Conservation (phyloP, 2,888 invertebrate genomes). For the Dinocampus coccinellae region DNA sequence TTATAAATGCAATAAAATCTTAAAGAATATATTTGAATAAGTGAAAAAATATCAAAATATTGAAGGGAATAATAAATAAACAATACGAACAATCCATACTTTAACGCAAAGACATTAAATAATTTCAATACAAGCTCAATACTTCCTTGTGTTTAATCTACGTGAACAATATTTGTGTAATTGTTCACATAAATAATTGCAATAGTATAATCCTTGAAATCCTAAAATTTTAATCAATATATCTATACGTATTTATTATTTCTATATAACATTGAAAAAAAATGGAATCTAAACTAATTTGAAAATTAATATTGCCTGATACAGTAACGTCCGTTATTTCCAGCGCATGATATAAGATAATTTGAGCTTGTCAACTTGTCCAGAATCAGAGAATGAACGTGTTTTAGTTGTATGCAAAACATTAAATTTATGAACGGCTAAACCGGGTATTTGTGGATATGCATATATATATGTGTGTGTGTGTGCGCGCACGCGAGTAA, state of each 20-base stretch:
- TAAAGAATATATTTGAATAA: background rate
- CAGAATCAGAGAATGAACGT: background rate
- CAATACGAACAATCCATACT: background rate
- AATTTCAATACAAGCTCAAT: background rate
- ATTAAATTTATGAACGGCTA: background rate
- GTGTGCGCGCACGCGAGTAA: background rate
- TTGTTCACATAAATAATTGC: background rate
- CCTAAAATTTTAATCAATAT: background rate
- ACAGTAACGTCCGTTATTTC: background rate
- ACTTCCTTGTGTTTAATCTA: background rate
- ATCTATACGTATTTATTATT: background rate
- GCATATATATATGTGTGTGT: too few relatives aligned
- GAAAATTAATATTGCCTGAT: background rate
- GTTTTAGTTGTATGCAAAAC: background rate
- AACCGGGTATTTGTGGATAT: slow-evolving; percentile 14
- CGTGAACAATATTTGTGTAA: background rate
- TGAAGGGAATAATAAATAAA: background rate
- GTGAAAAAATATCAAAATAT: background rate
- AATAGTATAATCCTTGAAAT: background rate
- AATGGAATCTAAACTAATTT: too few relatives aligned
- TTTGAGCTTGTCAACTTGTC: background rate
- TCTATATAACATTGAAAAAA: too few relatives aligned
- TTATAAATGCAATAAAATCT: background rate
- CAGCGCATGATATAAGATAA: background rate
- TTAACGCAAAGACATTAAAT: background rate